Evolutionary conservation across 2,888 invertebrate genomes (phyloP), one percentile per base, ranked within the genome.

Genomic region (Eretmocerus hayati): DNA sequence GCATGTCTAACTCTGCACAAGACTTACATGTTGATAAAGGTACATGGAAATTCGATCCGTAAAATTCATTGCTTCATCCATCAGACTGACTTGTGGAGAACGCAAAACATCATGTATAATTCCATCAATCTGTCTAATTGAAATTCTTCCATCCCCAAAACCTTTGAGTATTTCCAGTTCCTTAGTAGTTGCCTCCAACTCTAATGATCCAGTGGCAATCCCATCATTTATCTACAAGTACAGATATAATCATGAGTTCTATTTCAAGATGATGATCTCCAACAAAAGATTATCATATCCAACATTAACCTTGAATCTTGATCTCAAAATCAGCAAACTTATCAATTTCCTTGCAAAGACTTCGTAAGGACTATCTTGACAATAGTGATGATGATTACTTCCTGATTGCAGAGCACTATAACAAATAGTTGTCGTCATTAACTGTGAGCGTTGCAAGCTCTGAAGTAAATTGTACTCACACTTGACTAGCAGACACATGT

Each of bases 101-200:
- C 46, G 59, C 43, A 68, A 62, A 16, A 58, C 41, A 18, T 59
- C 51, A 26, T 46, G 54, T 4, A 68, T 53, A 48, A 67, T 59
- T 26, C 56, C 48, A 58, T 67, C 67, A 13, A 65, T 45, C 49
- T 66, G 55, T 45, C 59, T 59, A 9, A 63, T 52, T 13, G 62
- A 62, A 19, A 50, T 38, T 43, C 58, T 54, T 6, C 59, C 59
- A n/a, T 50, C 21, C 9, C 58, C 55, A 44, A 64, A 63, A 19
- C 58, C 53, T 46, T 54, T 56, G 1, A 68, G 52, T 16, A 49
- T 49, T 48, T 59, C 42, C n/a, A 66, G 52, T 46, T 68, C 57
- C n/a, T 50, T 41, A 8, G 42, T 30, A 23, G 63, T 58, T 15
- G 58, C 52, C 38, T 59, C 50, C n/a, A 68, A 44, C 3, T 55